Conservation (phyloP, 2,888 invertebrate species). For the Ceriagrion tenellum region DNA sequence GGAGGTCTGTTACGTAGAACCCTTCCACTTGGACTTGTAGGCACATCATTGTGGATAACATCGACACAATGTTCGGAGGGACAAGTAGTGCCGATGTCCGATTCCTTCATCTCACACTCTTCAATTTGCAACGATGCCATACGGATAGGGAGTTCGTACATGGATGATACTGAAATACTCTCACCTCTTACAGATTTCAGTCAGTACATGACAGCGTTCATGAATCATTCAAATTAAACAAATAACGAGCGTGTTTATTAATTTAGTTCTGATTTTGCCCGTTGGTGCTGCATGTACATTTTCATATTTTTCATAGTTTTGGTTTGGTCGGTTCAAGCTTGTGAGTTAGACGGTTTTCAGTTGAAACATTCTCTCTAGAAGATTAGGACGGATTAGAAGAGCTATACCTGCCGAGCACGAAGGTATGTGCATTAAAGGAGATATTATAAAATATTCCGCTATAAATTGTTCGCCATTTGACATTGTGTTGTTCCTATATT, state of each 20-base stretch:
- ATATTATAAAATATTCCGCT: no score
- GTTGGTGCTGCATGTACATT: neutral
- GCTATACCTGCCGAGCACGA: no score
- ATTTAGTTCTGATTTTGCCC: neutral
- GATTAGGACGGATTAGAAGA: no score
- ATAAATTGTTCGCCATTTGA: no score
- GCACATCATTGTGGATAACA: neutral
- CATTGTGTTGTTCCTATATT: no score
- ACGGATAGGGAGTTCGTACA: constrained; percentile 26
- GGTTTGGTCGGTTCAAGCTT: no score
- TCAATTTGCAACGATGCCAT: constrained; percentile 45
- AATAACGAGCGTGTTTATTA: neutral
- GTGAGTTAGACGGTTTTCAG: no score
- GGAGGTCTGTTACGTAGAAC: constrained; percentile 28
- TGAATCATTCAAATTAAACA: neutral
- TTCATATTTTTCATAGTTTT: no score
- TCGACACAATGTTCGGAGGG: neutral
- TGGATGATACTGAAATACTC: neutral
- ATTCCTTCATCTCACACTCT: neutral
- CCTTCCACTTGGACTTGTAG: neutral
- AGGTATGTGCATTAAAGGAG: no score
- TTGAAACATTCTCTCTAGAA: no score
- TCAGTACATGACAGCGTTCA: no score
- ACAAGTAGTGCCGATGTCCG: neutral
- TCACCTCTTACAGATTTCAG: no score